Evolutionary conservation across 2,888 invertebrate genomes (phyloP).

Genomic region (Drosophila lutescens): DNA sequence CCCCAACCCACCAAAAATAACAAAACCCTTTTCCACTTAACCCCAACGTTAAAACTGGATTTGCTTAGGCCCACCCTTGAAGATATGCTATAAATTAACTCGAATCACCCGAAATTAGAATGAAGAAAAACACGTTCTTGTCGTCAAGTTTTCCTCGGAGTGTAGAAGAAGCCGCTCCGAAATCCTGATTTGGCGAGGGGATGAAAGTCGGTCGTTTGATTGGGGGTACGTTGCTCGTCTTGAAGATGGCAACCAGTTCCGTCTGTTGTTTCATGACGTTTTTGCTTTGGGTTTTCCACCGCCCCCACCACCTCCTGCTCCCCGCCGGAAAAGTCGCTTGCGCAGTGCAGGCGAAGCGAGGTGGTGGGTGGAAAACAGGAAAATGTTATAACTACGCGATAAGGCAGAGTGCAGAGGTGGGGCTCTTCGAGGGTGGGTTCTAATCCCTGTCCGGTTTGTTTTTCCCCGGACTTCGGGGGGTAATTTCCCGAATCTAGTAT

Average conservation of each 20-base stretch:
- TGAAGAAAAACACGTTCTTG: constrained; percentile 45
- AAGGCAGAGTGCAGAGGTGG: constrained; percentile 43
- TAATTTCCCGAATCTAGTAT: constrained; percentile 19
- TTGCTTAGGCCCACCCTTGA: constrained; percentile 22
- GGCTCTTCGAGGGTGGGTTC: constrained; percentile 61
- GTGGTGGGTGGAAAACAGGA: constrained; percentile 31
- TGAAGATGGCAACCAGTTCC: constrained; percentile 71
- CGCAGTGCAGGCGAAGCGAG: constrained; percentile 21
- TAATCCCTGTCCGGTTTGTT: constrained; percentile 16
- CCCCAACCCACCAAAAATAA: neutral
- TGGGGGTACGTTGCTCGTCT: constrained; percentile 65
- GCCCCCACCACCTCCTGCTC: neutral
- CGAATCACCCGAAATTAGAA: constrained; percentile 34
- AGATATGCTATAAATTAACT: constrained; percentile 47
- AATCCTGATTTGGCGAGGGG: constrained; percentile 55
- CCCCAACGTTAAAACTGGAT: neutral
- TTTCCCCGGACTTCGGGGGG: constrained; percentile 11
- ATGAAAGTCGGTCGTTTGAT: constrained; percentile 63
- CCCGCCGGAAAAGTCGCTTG: constrained; percentile 39
- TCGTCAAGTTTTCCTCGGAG: constrained; percentile 50
- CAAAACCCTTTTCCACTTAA: constrained; percentile 5
- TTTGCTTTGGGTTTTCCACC: constrained; percentile 33
- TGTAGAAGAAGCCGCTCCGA: constrained; percentile 53
- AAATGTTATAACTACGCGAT: constrained; percentile 35
- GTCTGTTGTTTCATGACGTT: constrained; percentile 40